Evolutionary conservation across 2,888 invertebrate species (phyloP).

Genomic region (Charanyca ferruginea): DNA sequence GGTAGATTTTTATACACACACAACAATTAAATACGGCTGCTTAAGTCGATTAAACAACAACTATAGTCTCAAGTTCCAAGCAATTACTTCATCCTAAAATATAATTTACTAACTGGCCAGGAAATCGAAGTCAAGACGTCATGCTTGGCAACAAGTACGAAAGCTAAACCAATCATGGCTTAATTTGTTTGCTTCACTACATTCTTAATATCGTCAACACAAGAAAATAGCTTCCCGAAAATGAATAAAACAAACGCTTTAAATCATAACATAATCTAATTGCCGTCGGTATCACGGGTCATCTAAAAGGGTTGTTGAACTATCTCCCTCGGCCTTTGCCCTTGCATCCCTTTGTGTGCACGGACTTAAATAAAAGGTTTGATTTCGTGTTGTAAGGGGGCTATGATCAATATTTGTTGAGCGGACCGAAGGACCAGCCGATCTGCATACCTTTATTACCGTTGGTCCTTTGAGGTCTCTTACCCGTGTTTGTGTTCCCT

Average conservation of each 20-base stretch:
- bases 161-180: no score
- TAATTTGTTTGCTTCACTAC: no score
- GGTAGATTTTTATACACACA: no score
- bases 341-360: constrained; percentile 84
- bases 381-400: constrained; percentile 90
- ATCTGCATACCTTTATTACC: constrained; percentile 87
- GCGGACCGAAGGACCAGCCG: constrained; percentile 74
- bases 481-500: constrained; percentile 41
- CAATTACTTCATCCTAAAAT: no score
- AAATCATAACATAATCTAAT: constrained; percentile 77
- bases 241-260: constrained; percentile 41
- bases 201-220: neutral
- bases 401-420: constrained; percentile 87
- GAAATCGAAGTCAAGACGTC: no score
- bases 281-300: constrained; percentile 82
- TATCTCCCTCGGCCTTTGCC: constrained; percentile 79
- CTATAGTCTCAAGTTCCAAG: no score
- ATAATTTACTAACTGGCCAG: no score
- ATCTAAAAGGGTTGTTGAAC: constrained; percentile 89
- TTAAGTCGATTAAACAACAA: no score
- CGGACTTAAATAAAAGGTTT: constrained; percentile 91
- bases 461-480: constrained; percentile 62
- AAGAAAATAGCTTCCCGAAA: neutral
- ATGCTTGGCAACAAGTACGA: no score
- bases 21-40: no score